Base-by-base conservation (phyloP, 2,113 vertebrate species). In the Progne subis region DNA sequence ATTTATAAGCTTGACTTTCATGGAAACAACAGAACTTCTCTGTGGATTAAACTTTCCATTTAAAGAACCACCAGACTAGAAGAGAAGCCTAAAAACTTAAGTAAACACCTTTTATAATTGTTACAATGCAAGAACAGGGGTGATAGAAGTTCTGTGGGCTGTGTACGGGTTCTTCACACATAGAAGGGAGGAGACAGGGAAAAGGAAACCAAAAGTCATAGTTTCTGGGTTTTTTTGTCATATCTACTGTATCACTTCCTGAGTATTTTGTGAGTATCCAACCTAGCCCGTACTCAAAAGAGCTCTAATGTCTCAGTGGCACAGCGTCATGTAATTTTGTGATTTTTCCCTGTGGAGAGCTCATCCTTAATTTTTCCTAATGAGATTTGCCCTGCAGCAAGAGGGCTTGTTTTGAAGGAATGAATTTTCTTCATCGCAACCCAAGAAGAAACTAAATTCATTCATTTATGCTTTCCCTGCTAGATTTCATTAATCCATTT, bases 271-370 rank as follows among this genome's bases (percentile, higher is more conserved):
- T 23, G 6, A 15, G 6, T 13, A 20, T 52, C 2, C 28, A 86
- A 14, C 8, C 11, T 21, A 59, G 4, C 4, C 4, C 43, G 4
- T 71, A 9, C 12, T 49, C 7, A 25, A 59, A 26, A 53, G 11
- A 71, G 4, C 34, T 74, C 64, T 16, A 49, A n/a, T 12, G 15
- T 41, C 25, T 41, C 28, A 46, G 32, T 25, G 37, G 10, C 1
- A 1, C 8, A 19, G 7, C 9, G 9, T 23, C 43, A 13, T 3
- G 1, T 26, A 60, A 12, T 41, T 14, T 34, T 4, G 0, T 16
- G 37, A 19, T 52, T 9, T 47, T 24, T 90, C 7, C 9, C 7
- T 23, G 8, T n/a, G 20, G 43, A 81, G 55, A 68, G 5, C 4
- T 68, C 21, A 15, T 5, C 31, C 4, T 41, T 24, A 60, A 23